These are phyloP conservation scores for Dromius quadrimaculatus DNA, from an alignment of 2,888 invertebrate genomes.

Conservation along the genomic window DNA sequence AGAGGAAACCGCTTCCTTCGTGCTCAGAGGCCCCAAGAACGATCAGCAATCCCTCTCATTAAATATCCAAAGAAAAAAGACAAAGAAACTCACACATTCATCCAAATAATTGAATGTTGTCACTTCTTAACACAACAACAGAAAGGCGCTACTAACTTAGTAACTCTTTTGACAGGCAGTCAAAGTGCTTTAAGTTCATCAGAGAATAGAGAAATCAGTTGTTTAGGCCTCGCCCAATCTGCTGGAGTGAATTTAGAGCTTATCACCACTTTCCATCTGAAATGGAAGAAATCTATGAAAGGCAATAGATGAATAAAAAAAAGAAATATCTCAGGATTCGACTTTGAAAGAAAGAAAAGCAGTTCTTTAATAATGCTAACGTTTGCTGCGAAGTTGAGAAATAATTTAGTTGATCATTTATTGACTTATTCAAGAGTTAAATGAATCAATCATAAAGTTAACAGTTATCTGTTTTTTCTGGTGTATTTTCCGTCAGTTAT, in stretches of 20 bases:
- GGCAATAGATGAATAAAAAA: slow-evolving; percentile 72
- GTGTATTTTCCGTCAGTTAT: slow-evolving; percentile 33
- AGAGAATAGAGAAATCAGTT: slow-evolving; percentile 77
- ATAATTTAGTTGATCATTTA: slow-evolving; percentile 35
- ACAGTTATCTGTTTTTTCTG: slow-evolving; percentile 37
- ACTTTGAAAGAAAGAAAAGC: background rate
- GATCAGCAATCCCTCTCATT: slow-evolving; percentile 77
- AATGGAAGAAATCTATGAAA: slow-evolving; percentile 83
- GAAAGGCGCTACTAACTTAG: slow-evolving; percentile 72
- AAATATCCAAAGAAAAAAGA: slow-evolving; percentile 84
- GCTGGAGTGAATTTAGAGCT: slow-evolving; percentile 86
- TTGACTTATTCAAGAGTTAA: slow-evolving; percentile 15
- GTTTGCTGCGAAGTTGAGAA: slow-evolving; percentile 33
- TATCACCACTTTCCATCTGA: slow-evolving; percentile 84
- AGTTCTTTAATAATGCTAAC: slow-evolving; percentile 13
- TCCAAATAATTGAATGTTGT: slow-evolving; percentile 88
- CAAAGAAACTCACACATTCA: slow-evolving; percentile 78
- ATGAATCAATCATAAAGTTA: slow-evolving; percentile 17
- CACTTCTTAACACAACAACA: slow-evolving; percentile 77
- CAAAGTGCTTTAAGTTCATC: slow-evolving; percentile 64
- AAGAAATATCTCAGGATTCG: slow-evolving; percentile 58
- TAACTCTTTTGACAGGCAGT: slow-evolving; percentile 82
- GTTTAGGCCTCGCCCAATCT: slow-evolving; percentile 81
- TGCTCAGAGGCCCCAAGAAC: slow-evolving; percentile 88
- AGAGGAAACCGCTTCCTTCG: slow-evolving; percentile 89